Evolutionary conservation across 2,113 vertebrate species (phyloP).

Genomic region (Pelecanoides urinatrix): DNA sequence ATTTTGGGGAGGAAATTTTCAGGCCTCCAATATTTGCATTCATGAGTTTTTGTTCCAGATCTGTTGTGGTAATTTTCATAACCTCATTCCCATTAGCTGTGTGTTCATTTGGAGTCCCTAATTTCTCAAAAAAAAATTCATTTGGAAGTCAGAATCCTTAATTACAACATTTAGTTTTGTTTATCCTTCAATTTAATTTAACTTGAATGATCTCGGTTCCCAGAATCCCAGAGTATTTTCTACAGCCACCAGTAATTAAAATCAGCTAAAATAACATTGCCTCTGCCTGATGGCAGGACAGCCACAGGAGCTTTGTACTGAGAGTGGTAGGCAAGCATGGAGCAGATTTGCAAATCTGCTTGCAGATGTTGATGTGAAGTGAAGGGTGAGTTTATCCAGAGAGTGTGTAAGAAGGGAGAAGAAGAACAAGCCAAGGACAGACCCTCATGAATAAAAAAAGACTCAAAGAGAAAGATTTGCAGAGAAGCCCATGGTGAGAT

Average conservation of each 20-base stretch:
- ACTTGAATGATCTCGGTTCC: not conserved
- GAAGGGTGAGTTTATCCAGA: not conserved
- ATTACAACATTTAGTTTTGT: not conserved
- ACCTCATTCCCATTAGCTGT: not conserved
- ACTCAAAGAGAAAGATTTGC: not conserved
- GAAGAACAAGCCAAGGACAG: not conserved
- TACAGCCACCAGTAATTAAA: not conserved
- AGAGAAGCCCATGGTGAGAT: not conserved
- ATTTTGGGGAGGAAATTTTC: not conserved
- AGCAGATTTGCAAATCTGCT: not conserved
- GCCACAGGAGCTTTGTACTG: not conserved
- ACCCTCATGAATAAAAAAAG: not conserved
- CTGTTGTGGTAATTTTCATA: not conserved
- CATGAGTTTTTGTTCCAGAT: not conserved
- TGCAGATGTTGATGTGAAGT: not conserved
- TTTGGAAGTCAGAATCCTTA: not conserved
- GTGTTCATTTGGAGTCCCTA: not conserved
- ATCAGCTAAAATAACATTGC: not conserved
- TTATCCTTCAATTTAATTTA: slow-evolving; percentile 14
- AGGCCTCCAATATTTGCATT: not conserved
- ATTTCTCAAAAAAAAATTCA: not conserved
- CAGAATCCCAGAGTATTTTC: not conserved
- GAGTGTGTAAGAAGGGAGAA: not conserved
- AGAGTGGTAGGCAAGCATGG: not conserved
- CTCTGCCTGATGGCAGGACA: not conserved